Base-by-base conservation (phyloP, 2,888 invertebrate species). In the Sipha maydis region DNA sequence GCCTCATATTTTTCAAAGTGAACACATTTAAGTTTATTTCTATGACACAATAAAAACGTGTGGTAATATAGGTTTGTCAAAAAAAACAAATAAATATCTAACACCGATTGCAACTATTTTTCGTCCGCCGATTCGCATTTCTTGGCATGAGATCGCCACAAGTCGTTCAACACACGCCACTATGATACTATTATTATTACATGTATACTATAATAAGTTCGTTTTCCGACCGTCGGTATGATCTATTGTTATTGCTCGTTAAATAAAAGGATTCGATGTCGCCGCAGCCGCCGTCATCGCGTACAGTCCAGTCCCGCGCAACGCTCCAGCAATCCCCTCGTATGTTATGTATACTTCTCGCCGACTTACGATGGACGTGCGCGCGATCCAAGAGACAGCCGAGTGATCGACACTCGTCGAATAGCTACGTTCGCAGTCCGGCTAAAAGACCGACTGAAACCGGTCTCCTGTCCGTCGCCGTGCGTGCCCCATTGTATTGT, bases 391-490 rank as follows among this genome's bases (percentile, higher is more conserved):
- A n/a, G 11, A 8, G 80, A 80, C 80, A 75, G 38, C 67, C 86
- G 86, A 82, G 61, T 88, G 86, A 88, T 88, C 73, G 86, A 88
- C 86, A 88, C 75, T 80, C 86, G 86, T 77, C 77, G 84, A 86
- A 41, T 38, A 54, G 9, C 48, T 48, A n/a, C 76, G 34, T 56
- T 48, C 41, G 67, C 48, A 41, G 11, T 14, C 17, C 54, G 21
- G n/a, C 38, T 25, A 56, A 75, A 34, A 56, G 48, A 48, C 67
- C 41, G 48, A 80, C 67, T 31, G 48, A 80, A 88, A 88, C 86
- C 80, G 80, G 86, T 88, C 78, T 61, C 67, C 31, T n/a, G n/a
- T 34, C 14, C 28, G 56, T 76, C 21, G 61, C 21, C 67, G 77
- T 8, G 41, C 61, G 34, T 48, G 28, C 31, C 73, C 86, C 86